A percentile compares a stretch with the other conserved stretches of the same genome.
Evolutionary conservation across 1,140 invertebrate genomes (phyloP).

Genomic region (Oryctes rhinoceros): DNA sequence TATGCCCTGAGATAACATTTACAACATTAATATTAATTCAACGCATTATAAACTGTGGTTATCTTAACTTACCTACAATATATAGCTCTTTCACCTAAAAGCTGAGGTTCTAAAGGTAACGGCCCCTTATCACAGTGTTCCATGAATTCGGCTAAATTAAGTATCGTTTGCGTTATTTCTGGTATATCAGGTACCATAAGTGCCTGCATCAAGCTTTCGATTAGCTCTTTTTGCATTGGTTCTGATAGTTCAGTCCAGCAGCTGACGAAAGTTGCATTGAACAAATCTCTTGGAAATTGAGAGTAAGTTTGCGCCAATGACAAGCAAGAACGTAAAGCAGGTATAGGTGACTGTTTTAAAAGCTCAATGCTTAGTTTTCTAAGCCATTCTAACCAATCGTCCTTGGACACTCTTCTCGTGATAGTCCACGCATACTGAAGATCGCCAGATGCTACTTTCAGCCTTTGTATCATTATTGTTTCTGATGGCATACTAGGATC

Average conservation of each 20-base stretch:
- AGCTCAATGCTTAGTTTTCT: constrained; percentile 90
- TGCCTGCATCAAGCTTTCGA: constrained; percentile 87
- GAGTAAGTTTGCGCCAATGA: constrained; percentile 94
- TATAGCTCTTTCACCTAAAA: constrained; percentile 85
- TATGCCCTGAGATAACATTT: constrained; percentile 68
- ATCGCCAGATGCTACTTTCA: constrained; percentile 85
- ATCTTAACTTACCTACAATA: constrained; percentile 73
- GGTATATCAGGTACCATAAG: constrained; percentile 92
- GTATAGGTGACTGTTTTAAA: constrained; percentile 94
- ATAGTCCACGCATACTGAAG: constrained; percentile 92
- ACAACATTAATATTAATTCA: neutral
- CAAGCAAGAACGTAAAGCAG: constrained; percentile 89
- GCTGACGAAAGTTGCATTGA: constrained; percentile 98
- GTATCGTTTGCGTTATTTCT: constrained; percentile 96
- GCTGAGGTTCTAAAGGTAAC: constrained; percentile 85
- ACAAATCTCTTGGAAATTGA: constrained; percentile 92
- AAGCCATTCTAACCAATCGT: constrained; percentile 99
- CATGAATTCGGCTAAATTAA: constrained; percentile 99
- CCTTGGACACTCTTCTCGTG: constrained; percentile 89
- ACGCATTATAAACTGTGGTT: neutral
- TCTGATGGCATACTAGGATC: constrained; percentile 71
- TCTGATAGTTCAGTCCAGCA: constrained; percentile 96
- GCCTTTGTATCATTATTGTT: constrained; percentile 75
- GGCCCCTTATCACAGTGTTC: constrained; percentile 98
- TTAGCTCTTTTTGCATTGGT: constrained; percentile 84